Percentiles rank a stretch among this genome's conserved stretches.
Evolutionary conservation across 2,888 invertebrate genomes (phyloP).

Genomic region (Loripinus fragilis): DNA sequence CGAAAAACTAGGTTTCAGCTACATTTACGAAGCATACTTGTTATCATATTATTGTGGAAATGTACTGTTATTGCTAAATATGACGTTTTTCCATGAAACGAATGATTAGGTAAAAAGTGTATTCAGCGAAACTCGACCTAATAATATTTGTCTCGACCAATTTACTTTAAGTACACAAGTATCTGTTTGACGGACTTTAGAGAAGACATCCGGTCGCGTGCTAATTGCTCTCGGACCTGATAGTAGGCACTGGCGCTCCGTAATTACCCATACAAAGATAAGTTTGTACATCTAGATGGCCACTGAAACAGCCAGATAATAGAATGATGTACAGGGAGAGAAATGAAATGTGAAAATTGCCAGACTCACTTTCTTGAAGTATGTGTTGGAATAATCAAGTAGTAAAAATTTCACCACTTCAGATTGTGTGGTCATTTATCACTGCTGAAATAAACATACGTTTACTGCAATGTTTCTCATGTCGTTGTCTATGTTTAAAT

Average conservation of each 20-base stretch:
- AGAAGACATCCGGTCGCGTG: constrained; percentile 31
- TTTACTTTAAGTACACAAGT: constrained; percentile 30
- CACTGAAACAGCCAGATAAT: constrained; percentile 25
- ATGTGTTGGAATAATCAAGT: constrained; percentile 16
- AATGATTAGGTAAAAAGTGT: no score
- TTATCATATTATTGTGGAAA: no score
- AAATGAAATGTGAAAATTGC: constrained; percentile 36
- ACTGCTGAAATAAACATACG: neutral
- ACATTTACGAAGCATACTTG: no score
- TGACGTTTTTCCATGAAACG: no score
- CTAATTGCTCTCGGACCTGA: constrained; percentile 48
- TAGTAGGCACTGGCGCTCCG: constrained; percentile 24
- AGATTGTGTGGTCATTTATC: constrained; percentile 13
- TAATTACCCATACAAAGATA: constrained; percentile 30
- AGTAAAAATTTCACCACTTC: neutral
- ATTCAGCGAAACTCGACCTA: constrained; percentile 17
- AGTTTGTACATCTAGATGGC: constrained; percentile 30
- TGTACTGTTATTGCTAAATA: no score
- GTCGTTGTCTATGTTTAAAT: no score
- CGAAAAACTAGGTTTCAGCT: no score
- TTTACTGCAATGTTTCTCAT: no score
- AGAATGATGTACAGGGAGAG: constrained; percentile 24
- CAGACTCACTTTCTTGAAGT: constrained; percentile 29
- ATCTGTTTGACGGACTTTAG: constrained; percentile 21
- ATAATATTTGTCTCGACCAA: constrained; percentile 15